Conservation (phyloP, 2,113 vertebrate species). For the Leuciscus idus region DNA sequence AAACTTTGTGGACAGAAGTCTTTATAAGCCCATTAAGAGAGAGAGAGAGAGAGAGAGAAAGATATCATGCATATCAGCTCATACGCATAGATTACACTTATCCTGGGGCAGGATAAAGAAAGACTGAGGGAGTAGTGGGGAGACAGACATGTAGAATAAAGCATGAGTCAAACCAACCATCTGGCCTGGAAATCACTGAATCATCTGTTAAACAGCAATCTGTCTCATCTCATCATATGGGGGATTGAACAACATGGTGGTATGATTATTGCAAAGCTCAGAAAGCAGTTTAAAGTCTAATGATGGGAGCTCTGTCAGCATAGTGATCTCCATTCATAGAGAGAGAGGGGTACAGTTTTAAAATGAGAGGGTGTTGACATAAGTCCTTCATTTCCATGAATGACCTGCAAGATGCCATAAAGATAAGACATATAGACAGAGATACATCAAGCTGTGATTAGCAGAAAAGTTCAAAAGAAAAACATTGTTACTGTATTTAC, state of each 20-base stretch:
- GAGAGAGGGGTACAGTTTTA: constrained; percentile 25
- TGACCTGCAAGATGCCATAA: constrained; percentile 34
- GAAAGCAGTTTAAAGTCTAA: constrained; percentile 1
- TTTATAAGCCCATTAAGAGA: constrained; percentile 32
- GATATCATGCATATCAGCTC: constrained; percentile 48
- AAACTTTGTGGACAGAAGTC: constrained; percentile 12
- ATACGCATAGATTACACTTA: constrained; percentile 50
- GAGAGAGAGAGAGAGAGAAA: neutral
- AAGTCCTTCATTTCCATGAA: constrained; percentile 27
- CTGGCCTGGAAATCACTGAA: constrained; percentile 45
- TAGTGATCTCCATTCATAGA: constrained; percentile 23
- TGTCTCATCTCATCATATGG: constrained; percentile 28
- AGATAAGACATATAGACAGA: constrained; percentile 37
- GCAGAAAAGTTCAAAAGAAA: neutral
- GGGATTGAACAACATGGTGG: neutral
- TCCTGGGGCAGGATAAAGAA: constrained; percentile 21
- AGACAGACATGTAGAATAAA: neutral
- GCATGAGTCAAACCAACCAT: constrained; percentile 53
- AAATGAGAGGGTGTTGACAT: constrained; percentile 54
- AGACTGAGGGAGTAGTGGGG: neutral
- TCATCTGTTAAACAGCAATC: constrained; percentile 40
- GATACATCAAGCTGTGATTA: constrained; percentile 15
- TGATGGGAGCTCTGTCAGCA: constrained; percentile 18
- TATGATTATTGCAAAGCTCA: neutral
- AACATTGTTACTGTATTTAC: too few species aligned